Conservation (phyloP, 2,797 vertebrate species). For the Rhinoraja longicauda region DNA sequence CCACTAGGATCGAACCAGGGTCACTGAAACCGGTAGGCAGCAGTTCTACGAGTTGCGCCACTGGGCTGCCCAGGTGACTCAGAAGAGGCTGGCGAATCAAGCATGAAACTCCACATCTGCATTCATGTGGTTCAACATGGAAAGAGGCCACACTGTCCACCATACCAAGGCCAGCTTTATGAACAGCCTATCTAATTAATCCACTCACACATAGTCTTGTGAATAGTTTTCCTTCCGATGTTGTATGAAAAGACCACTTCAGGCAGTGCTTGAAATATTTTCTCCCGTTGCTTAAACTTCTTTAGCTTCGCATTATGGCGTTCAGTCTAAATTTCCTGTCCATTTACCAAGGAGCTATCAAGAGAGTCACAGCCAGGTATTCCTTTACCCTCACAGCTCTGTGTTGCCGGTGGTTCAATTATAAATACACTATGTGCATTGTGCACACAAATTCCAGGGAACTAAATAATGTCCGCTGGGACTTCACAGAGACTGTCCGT, state of each 20-base stretch:
- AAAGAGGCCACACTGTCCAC: background rate
- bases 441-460: slow-evolving; percentile 2
- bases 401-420: background rate
- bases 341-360: background rate
- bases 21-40: no score
- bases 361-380: background rate
- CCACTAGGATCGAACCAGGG: no score
- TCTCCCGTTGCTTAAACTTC: background rate
- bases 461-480: slow-evolving; percentile 20
- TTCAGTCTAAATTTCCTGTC: slow-evolving; percentile 9
- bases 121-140: background rate
- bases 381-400: slow-evolving; percentile 4
- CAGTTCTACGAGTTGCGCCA: no score
- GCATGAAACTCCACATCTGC: background rate
- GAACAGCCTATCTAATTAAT: background rate
- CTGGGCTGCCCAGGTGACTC: background rate
- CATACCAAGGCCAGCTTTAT: background rate
- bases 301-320: background rate
- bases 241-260: background rate
- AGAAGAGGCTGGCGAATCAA: background rate
- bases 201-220: background rate
- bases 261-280: background rate
- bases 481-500: background rate
- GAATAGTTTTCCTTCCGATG: background rate
- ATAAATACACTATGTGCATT: slow-evolving; percentile 16